Conservation (phyloP, 2,113 vertebrate genomes). For the Percina caprodes region DNA sequence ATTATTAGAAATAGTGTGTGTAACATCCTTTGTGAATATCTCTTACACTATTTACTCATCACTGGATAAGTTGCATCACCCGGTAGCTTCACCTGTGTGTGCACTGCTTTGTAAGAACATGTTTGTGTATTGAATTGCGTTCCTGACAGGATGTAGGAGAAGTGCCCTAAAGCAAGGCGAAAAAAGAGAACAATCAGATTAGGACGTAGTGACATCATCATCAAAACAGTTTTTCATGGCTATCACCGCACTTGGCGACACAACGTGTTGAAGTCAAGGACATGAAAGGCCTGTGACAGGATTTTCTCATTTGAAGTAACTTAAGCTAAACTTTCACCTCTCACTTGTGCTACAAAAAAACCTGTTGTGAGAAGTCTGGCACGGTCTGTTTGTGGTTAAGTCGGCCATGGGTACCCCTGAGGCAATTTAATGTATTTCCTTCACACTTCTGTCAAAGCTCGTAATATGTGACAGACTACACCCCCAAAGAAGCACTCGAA, state of each 20-base stretch:
- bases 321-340: slow-evolving; percentile 81
- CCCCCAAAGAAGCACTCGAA: slow-evolving; percentile 55
- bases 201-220: slow-evolving; percentile 81
- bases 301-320: slow-evolving; percentile 87
- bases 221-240: slow-evolving; percentile 80
- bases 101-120: slow-evolving; percentile 22
- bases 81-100: slow-evolving; percentile 37
- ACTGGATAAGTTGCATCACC: slow-evolving; percentile 10
- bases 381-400: slow-evolving; percentile 87
- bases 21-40: slow-evolving; percentile 18
- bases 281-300: slow-evolving; percentile 84
- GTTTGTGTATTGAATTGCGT: slow-evolving; percentile 64
- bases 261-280: slow-evolving; percentile 64
- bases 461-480: slow-evolving; percentile 80
- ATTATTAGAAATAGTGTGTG: background rate
- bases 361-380: slow-evolving; percentile 79
- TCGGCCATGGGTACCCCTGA: slow-evolving; percentile 72
- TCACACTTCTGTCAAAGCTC: slow-evolving; percentile 83
- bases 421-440: slow-evolving; percentile 80
- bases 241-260: slow-evolving; percentile 55
- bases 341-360: slow-evolving; percentile 72
- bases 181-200: slow-evolving; percentile 82
- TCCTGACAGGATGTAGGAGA: slow-evolving; percentile 77
- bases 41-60: background rate
- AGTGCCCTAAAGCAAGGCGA: slow-evolving; percentile 72